phyloP scores from a whole-genome alignment of 2,113 vertebrate species.

The Marmota monax region DNA sequence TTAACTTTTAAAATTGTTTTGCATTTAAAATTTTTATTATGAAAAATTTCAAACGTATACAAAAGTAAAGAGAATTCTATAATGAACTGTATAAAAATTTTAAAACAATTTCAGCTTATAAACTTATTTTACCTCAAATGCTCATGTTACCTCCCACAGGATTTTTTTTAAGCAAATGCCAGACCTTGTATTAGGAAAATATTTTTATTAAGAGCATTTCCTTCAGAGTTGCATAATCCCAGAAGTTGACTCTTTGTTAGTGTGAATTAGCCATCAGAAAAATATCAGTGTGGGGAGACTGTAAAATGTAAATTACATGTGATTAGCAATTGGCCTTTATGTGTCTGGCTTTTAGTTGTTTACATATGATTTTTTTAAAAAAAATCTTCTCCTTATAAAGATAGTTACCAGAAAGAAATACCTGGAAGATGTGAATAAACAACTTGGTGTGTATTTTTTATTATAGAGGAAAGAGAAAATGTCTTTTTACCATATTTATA shows the following conservation, averaged over 20 bases:
- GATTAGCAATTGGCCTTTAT: constrained; percentile 23
- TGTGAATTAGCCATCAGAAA: constrained; percentile 51
- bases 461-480: constrained; percentile 46
- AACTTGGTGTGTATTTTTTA: constrained; percentile 44
- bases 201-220: constrained; percentile 40
- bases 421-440: not conserved
- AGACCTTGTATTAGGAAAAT: not conserved
- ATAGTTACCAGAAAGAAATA: constrained; percentile 14
- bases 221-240: not conserved
- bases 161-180: constrained; percentile 31
- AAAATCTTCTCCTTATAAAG: not conserved
- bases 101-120: not conserved
- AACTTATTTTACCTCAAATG: constrained; percentile 7
- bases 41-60: constrained; percentile 13
- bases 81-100: constrained; percentile 21
- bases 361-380: not conserved
- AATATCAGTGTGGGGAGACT: not conserved
- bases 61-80: constrained; percentile 25
- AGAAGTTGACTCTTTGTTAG: not conserved
- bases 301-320: constrained; percentile 41
- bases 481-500: constrained; percentile 50
- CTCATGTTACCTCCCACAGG: not conserved
- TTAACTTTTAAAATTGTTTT: constrained; percentile 2
- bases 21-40: constrained; percentile 12
- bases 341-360: constrained; percentile 48